Evolutionary conservation across 2,888 invertebrate genomes (phyloP).

Genomic region (Chloroclystis v-ata): DNA sequence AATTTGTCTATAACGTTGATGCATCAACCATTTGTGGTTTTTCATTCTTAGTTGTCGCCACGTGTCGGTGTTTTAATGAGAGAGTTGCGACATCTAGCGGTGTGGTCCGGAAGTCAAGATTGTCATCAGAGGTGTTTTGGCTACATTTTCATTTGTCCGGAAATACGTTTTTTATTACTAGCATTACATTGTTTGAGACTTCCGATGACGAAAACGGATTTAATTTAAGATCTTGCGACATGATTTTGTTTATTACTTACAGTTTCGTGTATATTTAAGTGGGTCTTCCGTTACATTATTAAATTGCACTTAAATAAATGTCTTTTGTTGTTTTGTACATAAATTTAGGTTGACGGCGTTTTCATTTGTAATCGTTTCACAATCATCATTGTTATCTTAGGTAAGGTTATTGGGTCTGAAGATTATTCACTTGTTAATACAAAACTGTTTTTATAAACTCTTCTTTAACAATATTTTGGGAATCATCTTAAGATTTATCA

Average conservation of each 20-base stretch:
- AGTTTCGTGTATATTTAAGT: constrained; percentile 9
- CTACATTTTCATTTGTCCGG: constrained; percentile 56
- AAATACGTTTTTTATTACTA: constrained; percentile 46
- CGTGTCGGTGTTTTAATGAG: constrained; percentile 55
- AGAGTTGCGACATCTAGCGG: constrained; percentile 42
- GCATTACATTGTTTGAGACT: constrained; percentile 34
- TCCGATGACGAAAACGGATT: constrained; percentile 17
- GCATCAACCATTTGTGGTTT: constrained; percentile 42
- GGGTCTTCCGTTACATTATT: no score
- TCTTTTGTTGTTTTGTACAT: no score
- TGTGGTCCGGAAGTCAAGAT: constrained; percentile 71
- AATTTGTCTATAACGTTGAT: constrained; percentile 22
- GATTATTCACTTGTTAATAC: no score
- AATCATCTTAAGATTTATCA: no score
- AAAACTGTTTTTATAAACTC: no score
- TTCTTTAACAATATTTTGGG: no score
- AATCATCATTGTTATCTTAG: constrained; percentile 10
- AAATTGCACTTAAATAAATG: no score
- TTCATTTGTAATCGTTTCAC: not conserved
- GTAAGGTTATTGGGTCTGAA: no score
- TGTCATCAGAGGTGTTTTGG: constrained; percentile 52
- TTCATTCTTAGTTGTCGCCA: constrained; percentile 46
- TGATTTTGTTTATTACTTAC: not conserved
- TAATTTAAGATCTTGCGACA: constrained; percentile 10
- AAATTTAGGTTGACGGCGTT: no score